These are phyloP conservation scores for Antedon bifida DNA, from an alignment of 35 echinoderm and acorn worm genomes.

Conservation along the genomic window DNA sequence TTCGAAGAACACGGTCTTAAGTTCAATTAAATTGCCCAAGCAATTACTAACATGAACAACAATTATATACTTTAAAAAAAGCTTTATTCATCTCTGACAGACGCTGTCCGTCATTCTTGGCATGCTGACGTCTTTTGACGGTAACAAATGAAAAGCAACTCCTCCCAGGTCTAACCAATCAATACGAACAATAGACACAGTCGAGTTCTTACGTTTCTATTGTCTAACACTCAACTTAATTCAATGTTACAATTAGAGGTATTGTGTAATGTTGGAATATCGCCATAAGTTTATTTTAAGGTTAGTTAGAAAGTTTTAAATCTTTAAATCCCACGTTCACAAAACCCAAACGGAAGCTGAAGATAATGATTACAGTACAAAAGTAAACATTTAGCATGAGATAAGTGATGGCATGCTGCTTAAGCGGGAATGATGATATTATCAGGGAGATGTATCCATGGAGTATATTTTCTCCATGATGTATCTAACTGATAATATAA, in stretches of 20 bases:
- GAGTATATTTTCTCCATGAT: no score
- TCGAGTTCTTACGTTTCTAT: neutral
- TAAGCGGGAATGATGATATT: no score
- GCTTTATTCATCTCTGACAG: neutral
- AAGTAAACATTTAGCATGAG: no score
- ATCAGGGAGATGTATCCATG: no score
- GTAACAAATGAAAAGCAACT: neutral
- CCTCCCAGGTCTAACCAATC: neutral
- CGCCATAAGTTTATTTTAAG: neutral
- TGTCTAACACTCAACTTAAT: neutral
- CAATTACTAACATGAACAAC: no score
- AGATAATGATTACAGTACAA: no score
- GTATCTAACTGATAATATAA: no score
- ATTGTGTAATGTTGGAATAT: neutral
- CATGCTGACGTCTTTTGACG: neutral
- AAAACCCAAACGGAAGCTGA: neutral
- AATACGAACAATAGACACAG: neutral
- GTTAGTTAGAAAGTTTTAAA: neutral
- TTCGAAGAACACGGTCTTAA: no score
- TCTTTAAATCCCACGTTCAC: neutral
- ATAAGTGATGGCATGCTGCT: no score
- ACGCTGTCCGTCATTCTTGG: neutral
- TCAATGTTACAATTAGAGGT: neutral
- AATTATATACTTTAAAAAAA: no score
- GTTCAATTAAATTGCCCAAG: no score